These are phyloP conservation scores for Drosophila ironensis DNA, from an alignment of 1,140 invertebrate genomes.

Conservation along the genomic window DNA sequence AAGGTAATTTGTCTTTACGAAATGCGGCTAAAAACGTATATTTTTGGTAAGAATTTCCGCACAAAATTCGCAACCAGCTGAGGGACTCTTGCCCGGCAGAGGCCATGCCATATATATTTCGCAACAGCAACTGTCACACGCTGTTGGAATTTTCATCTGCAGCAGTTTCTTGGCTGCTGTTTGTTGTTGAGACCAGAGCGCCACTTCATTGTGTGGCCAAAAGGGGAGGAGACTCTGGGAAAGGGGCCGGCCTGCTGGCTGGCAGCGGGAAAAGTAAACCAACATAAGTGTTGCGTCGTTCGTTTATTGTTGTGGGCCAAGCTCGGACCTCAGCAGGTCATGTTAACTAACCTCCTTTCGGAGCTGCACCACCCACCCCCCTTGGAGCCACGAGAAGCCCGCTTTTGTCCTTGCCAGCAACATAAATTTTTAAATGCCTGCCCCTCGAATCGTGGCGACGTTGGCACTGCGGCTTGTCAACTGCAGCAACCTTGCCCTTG, in stretches of 20 bases:
- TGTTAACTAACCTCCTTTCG: conserved; percentile 58
- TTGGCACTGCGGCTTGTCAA: conserved; percentile 55
- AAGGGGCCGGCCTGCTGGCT: neutral
- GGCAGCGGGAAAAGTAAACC: conserved; percentile 62
- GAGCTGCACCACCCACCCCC: neutral
- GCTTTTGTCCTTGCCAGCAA: conserved; percentile 62
- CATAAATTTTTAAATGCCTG: conserved; percentile 68
- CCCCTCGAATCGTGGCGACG: neutral
- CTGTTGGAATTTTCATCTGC: conserved; percentile 30
- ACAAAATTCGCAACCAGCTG: neutral
- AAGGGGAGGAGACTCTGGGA: too few species aligned
- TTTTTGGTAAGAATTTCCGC: neutral
- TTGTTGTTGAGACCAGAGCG: conserved; percentile 34
- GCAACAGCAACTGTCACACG: conserved; percentile 12
- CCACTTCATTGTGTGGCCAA: conserved; percentile 59
- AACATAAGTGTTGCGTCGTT: conserved; percentile 76
- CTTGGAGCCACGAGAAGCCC: neutral
- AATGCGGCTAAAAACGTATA: too few species aligned
- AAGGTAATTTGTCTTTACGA: too few species aligned
- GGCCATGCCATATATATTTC: neutral
- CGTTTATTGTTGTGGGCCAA: conserved; percentile 56
- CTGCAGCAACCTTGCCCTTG: conserved; percentile 77
- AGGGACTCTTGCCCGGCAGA: too few species aligned
- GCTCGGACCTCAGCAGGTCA: conserved; percentile 42
- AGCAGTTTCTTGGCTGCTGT: conserved; percentile 20